Percentiles rank a stretch among this genome's conserved stretches.
These are phyloP conservation scores for Acipenser ruthenus DNA, from an alignment of 2,797 vertebrate genomes.

Conservation along the genomic window DNA sequence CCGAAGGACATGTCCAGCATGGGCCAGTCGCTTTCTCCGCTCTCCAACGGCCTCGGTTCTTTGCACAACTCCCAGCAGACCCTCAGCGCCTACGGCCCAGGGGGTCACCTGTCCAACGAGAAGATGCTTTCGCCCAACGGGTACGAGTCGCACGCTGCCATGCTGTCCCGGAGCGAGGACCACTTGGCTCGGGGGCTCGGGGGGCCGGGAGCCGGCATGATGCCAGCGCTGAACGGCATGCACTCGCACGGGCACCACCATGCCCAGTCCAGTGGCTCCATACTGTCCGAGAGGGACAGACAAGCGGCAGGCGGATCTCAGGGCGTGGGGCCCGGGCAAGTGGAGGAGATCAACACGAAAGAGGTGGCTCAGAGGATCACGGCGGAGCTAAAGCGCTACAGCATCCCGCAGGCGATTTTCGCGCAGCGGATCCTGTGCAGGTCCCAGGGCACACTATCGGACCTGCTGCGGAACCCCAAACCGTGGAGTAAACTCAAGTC, in stretches of 20 bases:
- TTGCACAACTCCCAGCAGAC: constrained; percentile 83
- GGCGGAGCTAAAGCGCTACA: constrained; percentile 94
- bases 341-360: constrained; percentile 96
- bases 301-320: constrained; percentile 68
- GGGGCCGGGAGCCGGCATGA: constrained; percentile 73
- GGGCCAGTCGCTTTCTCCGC: constrained; percentile 82
- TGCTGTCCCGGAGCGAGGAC: constrained; percentile 83
- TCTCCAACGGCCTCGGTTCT: constrained; percentile 80
- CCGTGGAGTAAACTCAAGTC: constrained; percentile 99
- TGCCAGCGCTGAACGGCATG: constrained; percentile 76
- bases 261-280: constrained; percentile 66
- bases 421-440: constrained; percentile 95
- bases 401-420: constrained; percentile 97
- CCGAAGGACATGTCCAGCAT: constrained; percentile 88
- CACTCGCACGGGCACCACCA: constrained; percentile 77
- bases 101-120: constrained; percentile 79
- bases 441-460: constrained; percentile 93
- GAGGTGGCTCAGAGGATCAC: constrained; percentile 95
- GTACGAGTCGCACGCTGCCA: constrained; percentile 84
- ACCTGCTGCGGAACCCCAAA: constrained; percentile 94
- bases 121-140: constrained; percentile 85
- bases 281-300: constrained; percentile 78
- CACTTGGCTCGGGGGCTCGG: constrained; percentile 77
- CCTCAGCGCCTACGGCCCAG: constrained; percentile 79
- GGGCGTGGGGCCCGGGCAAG: constrained; percentile 70